These are phyloP conservation scores for Thymelicus sylvestris DNA, from an alignment of 2,888 invertebrate species.

Conservation along the genomic window DNA sequence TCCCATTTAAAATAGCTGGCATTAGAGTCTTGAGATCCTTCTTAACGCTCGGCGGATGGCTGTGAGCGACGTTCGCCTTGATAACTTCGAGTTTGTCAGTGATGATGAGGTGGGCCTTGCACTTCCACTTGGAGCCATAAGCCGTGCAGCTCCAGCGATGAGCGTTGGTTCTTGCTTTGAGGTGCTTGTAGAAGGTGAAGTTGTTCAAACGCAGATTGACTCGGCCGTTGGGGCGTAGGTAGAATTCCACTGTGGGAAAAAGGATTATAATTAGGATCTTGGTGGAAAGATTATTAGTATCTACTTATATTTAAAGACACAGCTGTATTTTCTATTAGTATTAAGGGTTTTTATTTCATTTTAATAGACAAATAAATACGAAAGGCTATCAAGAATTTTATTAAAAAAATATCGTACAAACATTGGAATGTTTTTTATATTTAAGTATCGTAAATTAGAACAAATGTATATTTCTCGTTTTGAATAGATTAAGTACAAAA, in stretches of 20 bases:
- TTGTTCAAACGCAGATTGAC: slow-evolving; percentile 74
- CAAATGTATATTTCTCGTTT: neutral
- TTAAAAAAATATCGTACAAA: slow-evolving; percentile 19
- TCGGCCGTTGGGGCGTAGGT: slow-evolving; percentile 71
- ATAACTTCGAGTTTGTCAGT: slow-evolving; percentile 71
- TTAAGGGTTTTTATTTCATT: neutral
- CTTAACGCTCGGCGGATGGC: slow-evolving; percentile 62
- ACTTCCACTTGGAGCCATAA: slow-evolving; percentile 73
- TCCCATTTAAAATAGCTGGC: neutral
- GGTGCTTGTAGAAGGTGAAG: slow-evolving; percentile 74
- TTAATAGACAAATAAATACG: slow-evolving; percentile 17
- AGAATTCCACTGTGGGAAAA: slow-evolving; percentile 59
- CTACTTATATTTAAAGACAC: neutral
- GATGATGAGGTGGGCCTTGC: slow-evolving; percentile 73
- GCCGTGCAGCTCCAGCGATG: slow-evolving; percentile 76
- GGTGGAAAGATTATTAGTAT: neutral
- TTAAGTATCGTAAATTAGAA: neutral
- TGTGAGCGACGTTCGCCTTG: slow-evolving; percentile 67
- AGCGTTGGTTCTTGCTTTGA: slow-evolving; percentile 69
- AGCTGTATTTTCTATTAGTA: no score
- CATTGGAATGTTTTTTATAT: slow-evolving; percentile 13
- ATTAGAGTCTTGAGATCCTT: slow-evolving; percentile 44
- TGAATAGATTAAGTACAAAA: no score
- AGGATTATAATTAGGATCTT: slow-evolving; percentile 21
- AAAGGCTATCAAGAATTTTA: slow-evolving; percentile 3